Evolutionary conservation across 1,140 invertebrate species (phyloP).

Genomic region (Metaphire vulgaris): DNA sequence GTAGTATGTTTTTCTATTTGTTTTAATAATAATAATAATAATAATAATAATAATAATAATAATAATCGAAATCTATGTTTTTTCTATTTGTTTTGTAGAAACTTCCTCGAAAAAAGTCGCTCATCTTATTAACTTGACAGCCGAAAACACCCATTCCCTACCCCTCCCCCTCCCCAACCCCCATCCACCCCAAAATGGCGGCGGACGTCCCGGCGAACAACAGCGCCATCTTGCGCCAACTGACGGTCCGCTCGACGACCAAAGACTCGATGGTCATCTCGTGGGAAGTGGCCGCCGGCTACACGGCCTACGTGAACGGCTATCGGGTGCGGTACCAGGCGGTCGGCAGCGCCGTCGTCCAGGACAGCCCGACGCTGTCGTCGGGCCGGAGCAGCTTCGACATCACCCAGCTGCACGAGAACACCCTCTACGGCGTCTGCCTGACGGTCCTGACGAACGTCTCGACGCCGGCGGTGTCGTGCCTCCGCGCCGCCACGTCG

Average conservation of each 20-base stretch:
- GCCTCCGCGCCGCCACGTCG: conserved; percentile 24
- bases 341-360: background rate
- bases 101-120: background rate
- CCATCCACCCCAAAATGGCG: too few relatives aligned
- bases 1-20: too few relatives aligned
- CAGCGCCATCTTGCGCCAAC: background rate
- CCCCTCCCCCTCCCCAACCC: too few relatives aligned
- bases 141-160: background rate
- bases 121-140: background rate
- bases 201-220: background rate
- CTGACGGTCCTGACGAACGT: conserved; percentile 6
- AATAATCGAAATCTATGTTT: too few relatives aligned
- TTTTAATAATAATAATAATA: too few relatives aligned
- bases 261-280: background rate
- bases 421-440: conserved; percentile 16
- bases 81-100: background rate
- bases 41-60: too few relatives aligned
- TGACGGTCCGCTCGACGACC: background rate
- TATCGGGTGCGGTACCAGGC: background rate
- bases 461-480: background rate
- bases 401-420: conserved; percentile 21
- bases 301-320: background rate
- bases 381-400: background rate
- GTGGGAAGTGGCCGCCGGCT: background rate
- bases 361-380: background rate